Evolutionary conservation across 2,797 vertebrate genomes (phyloP), one percentile per base, ranked within the genome.

Genomic region (Pterois miles): DNA sequence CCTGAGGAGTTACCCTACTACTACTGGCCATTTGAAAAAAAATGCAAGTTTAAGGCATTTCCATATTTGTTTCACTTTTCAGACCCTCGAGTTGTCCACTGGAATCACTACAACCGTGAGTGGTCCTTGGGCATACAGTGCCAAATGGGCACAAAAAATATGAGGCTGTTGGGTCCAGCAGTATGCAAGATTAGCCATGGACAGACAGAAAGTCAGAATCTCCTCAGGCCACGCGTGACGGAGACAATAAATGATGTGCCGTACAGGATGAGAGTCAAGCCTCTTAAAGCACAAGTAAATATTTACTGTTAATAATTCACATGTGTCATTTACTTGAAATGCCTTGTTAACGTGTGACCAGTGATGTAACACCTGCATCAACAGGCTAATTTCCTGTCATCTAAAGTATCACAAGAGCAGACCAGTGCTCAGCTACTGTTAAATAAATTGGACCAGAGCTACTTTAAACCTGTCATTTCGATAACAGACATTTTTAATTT

Each of bases 401-500:
- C n/a, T 78, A 13, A 68, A 70, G 25, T 63, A 54, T 86, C 68
- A 67, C 60, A 81, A 83, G 4, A 83, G 63, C 53, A 52, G 62
- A 58, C 31, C 16, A 57, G 11, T 58, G 52, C 70, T 67, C 56
- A 48, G 22, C 75, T 76, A 65, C 53, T 40, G 48, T 33, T 71
- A 25, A 78, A 56, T 80, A 78, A 80, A 80, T 78, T 18, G 8
- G 48, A 63, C 11, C 11, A n/a, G 8, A 59, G 27, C 73, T 27
- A 46, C 70, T 85, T 82, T 65, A 72, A 87, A 86, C 34, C 68
- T 76, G 36, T 80, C 83, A 78, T 67, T 85, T 79, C 5, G 1
- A 71, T 62, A 65, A 71, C 36, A 74, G 68, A 80, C 53, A 52
- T 76, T 82, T 88, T 84, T 83, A 80, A 86, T 89, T 85, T 73